Evolutionary conservation across 2,113 vertebrate genomes (phyloP).

Genomic region (Pavo muticus): DNA sequence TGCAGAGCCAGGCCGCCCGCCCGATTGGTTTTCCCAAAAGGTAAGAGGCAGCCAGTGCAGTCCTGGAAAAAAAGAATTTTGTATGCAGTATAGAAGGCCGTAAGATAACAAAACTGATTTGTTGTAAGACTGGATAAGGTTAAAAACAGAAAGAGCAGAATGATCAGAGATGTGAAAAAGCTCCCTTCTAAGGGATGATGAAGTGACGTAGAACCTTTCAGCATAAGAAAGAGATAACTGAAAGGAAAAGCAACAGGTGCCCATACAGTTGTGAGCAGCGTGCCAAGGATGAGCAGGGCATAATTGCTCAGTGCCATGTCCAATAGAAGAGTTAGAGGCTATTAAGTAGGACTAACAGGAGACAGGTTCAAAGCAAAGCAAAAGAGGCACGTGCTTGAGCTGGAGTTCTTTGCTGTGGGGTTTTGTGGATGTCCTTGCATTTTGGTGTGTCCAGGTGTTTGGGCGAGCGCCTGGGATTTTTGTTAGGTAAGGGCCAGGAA

Average conservation of each 20-base stretch:
- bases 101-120: background rate
- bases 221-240: background rate
- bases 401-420: background rate
- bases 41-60: constrained; percentile 68
- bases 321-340: background rate
- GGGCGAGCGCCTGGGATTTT: background rate
- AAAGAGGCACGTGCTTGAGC: background rate
- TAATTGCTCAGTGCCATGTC: background rate
- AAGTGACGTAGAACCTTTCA: background rate
- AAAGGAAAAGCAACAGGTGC: rapidly evolving
- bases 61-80: background rate
- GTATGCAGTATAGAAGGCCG: background rate
- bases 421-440: background rate
- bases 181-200: background rate
- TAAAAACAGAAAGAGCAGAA: background rate
- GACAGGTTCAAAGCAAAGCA: background rate
- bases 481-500: background rate
- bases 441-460: background rate
- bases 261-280: background rate
- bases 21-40: constrained; percentile 99
- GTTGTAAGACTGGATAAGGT: background rate
- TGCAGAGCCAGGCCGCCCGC: constrained; percentile 94
- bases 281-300: background rate
- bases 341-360: background rate
- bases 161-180: background rate